Evolutionary conservation across 2,797 vertebrate species (phyloP), one percentile per base, ranked within the genome.

Genomic region (Lagodon rhomboides): DNA sequence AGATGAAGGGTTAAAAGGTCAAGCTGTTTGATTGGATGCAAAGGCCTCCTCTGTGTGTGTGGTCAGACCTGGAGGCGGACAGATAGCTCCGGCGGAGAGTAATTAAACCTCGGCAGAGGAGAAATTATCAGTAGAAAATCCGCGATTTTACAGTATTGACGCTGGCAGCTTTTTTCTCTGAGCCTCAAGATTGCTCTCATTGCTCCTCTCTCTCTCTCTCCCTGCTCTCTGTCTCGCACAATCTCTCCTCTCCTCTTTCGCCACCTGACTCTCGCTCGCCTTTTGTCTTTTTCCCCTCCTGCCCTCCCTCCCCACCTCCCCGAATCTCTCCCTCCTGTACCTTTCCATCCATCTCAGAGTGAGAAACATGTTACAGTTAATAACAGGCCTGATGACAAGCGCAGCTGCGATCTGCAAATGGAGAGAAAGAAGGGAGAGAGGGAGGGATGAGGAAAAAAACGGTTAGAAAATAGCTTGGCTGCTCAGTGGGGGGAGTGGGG

Each of bases 351-450:
- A 6, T 77, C 66, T 63, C 62, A 0, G 11, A 70, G 84, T 73
- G 82, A 81, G 84, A 89, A 87, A 85, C 76, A 82, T 68, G 78
- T 70, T 84, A 51, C 76, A 51, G 79, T 85, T 94, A 93, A 93
- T 92, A 92, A 92, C 85, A 79, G 79, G 61, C 79, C 85, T 62
- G 89, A 90, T 93, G 92, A 94, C 88, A 91, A 90, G 86, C 67
- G 70, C 89, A 89, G 91, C 91, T 92, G 92, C 73, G 51, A 90
- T 91, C 81, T 77, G 87, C 68, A 68, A 89, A 30, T 76, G 69
- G 74, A 84, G 67, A 51, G 58, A 79, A 51, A 30, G 5, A 64
- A 18, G 64, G 30, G 61, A 25, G 63, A 25, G 79, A 27, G 75
- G 27, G 75, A 76, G 73, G 68, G 68, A 55, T 25, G 54, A 30